Evolutionary conservation across 2,113 vertebrate genomes (phyloP).

Genomic region (Ailuropoda melanoleuca): DNA sequence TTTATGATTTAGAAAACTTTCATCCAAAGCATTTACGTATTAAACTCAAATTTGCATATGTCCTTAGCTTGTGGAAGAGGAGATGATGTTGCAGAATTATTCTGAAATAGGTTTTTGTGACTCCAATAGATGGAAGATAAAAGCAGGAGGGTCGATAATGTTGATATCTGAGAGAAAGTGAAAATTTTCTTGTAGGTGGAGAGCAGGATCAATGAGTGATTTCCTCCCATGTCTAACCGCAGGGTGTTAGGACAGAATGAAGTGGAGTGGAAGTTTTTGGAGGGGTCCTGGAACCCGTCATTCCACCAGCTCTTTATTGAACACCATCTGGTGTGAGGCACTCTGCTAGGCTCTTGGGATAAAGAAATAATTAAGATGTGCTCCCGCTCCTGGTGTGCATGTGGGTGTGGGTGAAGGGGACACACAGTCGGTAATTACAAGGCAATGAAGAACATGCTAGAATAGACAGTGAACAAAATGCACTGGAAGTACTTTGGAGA

Average conservation of each 20-base stretch:
- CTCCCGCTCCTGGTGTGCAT: background rate
- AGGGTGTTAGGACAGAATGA: background rate
- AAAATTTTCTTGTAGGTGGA: background rate
- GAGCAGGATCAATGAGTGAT: background rate
- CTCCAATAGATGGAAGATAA: background rate
- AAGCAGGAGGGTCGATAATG: background rate
- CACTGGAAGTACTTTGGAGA: too few relatives aligned
- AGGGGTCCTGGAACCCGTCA: background rate
- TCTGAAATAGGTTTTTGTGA: background rate
- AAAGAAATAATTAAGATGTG: background rate
- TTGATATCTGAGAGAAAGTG: background rate
- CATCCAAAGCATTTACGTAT: background rate
- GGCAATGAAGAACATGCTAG: background rate
- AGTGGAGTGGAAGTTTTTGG: background rate
- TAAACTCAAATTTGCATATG: slow-evolving; percentile 19
- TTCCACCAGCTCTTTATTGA: background rate
- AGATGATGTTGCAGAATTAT: background rate
- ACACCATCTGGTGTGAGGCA: background rate
- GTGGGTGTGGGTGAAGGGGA: accelerated
- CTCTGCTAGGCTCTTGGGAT: background rate
- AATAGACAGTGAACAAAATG: background rate
- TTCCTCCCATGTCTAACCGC: background rate
- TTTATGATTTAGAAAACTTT: background rate
- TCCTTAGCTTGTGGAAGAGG: background rate
- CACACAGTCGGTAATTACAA: background rate